Base-by-base conservation (phyloP, 2,888 invertebrate genomes). In the Phania funesta region DNA sequence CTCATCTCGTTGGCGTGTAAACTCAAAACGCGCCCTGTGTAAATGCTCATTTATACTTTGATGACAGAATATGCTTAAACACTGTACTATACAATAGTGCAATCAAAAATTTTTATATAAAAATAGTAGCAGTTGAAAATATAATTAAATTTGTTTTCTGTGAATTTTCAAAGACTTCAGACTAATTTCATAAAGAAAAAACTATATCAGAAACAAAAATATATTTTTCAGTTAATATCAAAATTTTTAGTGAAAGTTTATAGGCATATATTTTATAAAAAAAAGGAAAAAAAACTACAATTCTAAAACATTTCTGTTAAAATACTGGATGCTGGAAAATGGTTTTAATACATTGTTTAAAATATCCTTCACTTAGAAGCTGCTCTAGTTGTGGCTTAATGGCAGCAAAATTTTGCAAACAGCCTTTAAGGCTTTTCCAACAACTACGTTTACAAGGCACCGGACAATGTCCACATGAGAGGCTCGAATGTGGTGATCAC, bases 401-500 rank as follows among this genome's bases (percentile, higher is more conserved):
- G 24, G 5, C 50, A 2, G 18, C 58, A 1, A 11, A 11, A 0
- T 0, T n/a, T 1, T 4, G 4, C 18, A 41, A 13, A 11, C 22
- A n/a, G n/a, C 24, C 1, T 24, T 3, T 3, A 41, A 9, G 3
- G 1, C 13, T 0, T 1, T 52, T 22, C 11, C 26, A 20, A 2
- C 52, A 60, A 29, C 24, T 16, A 35, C 54, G 41, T 24, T n/a
- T 16, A 0, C 41, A 46, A 9, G 7, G 32, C 0, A 16, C 9
- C 0, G 22, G 20, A 26, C 13, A 41, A 6, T 58, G 52, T 8
- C 24, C 24, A 35, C 16, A 16, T 20, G 20, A 24, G 7, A 24
- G 18, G 9, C 68, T 32, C 0, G 46, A 68, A 26, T 76, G 67
- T 41, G 58, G 68, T 8, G 76, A 52, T 20, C 50, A 41, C 2